phyloP scores from a whole-genome alignment of 2,113 vertebrate genomes.

The Clinocottus analis region DNA sequence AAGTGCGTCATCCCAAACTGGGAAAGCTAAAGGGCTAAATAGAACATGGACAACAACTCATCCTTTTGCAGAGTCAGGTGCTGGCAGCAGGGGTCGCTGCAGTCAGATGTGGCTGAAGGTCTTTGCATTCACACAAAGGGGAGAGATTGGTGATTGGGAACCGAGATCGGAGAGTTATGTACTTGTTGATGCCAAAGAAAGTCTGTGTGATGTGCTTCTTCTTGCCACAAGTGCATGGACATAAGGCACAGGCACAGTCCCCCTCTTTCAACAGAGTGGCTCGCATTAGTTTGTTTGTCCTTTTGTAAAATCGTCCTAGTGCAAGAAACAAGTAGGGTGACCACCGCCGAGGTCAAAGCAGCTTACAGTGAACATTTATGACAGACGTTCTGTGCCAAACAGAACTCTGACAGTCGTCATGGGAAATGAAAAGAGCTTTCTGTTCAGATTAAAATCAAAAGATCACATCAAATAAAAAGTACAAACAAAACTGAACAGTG shows the following conservation, averaged over 20 bases:
- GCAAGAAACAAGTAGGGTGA: slow-evolving; percentile 89
- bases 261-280: slow-evolving; percentile 94
- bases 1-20: not conserved
- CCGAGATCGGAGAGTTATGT: slow-evolving; percentile 41
- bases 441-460: not conserved
- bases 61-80: slow-evolving; percentile 31
- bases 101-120: slow-evolving; percentile 45
- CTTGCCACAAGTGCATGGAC: slow-evolving; percentile 96
- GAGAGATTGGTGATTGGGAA: slow-evolving; percentile 15
- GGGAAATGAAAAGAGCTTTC: not conserved
- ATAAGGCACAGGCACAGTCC: slow-evolving; percentile 97
- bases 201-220: slow-evolving; percentile 95
- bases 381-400: not conserved
- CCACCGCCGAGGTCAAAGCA: slow-evolving; percentile 68
- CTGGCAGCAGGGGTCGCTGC: slow-evolving; percentile 19
- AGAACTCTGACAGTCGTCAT: not conserved
- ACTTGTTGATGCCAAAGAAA: slow-evolving; percentile 64
- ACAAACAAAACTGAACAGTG: not conserved
- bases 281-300: slow-evolving; percentile 76
- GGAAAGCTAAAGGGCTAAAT: not conserved
- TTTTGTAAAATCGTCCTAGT: slow-evolving; percentile 82
- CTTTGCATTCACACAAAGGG: slow-evolving; percentile 67
- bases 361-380: slow-evolving; percentile 17
- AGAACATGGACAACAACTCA: not conserved
- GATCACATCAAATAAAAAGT: not conserved